Evolutionary conservation across 1,140 invertebrate species (phyloP), one percentile per base, ranked within the genome.

Genomic region (Panagrolaimus sp.): DNA sequence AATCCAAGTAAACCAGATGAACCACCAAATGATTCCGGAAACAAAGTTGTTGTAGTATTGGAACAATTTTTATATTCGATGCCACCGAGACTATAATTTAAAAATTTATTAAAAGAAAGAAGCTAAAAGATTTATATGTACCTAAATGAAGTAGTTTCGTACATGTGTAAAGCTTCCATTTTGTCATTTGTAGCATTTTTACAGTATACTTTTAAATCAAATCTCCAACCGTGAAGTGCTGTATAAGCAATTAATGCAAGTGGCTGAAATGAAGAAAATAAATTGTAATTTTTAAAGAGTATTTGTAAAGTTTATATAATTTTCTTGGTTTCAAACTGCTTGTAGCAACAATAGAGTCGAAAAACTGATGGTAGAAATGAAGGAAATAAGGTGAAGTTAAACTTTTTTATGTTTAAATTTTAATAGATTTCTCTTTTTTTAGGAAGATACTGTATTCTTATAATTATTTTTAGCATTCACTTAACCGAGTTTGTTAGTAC

Each of bases 1-100:
- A 75, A 73, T 7, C 63, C 65, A 48, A 76, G 78, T 57, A 78
- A 80, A n/a, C 61, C 51, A 27, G 63, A 25, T 9, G 71, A 74
- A 23, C 71, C 57, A 4, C 67, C 67, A 65, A 43, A 66, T 20
- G 43, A 45, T 5, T 48, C 65, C 1, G 66, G 53, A 43, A 74
- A 74, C 9, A 62, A 43, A 13, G 46, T 9, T 5, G 65, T 53
- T 9, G 43, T 31, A 8, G 71, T 23, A 57, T 63, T 27, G 47
- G 73, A 69, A 31, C 72, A 73, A 14, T 68, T 43, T 20, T 16
- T n/a, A 70, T 68, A 51, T 65, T 14, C 16, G 13, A 43, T 62
- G 9, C n/a, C 31, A 9, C 48, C 51, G 51, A 74, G 47, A 23
- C 64, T 70, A 57, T 38, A 67, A 38, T 4, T 38, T 4, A 45